A percentile compares a stretch with the other conserved stretches of the same genome.
Evolutionary conservation across 2,113 vertebrate species (phyloP).

Genomic region (Nothoprocta perdicaria): DNA sequence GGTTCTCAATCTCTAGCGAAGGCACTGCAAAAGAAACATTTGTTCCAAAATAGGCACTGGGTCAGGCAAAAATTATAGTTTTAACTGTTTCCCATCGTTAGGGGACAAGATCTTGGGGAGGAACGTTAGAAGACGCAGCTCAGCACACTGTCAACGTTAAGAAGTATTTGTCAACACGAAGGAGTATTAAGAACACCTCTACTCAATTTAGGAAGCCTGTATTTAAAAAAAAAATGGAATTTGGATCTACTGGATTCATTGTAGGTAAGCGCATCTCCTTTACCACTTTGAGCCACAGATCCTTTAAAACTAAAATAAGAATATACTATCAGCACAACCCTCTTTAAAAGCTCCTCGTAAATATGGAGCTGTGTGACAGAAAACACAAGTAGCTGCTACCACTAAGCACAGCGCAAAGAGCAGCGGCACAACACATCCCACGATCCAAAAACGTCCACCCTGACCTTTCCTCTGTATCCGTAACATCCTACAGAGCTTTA

Average conservation of each 20-base stretch:
- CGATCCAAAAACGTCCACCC: not conserved
- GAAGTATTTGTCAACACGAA: rapidly evolving
- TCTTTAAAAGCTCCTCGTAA: not conserved
- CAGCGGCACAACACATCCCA: not conserved
- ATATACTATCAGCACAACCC: not conserved
- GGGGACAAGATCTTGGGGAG: not conserved
- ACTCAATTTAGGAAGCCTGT: not conserved
- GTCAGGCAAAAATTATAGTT: not conserved
- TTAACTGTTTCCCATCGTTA: not conserved
- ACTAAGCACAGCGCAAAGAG: not conserved
- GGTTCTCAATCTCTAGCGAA: slow-evolving; percentile 64
- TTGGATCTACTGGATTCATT: not conserved
- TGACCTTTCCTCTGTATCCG: not conserved
- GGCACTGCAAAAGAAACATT: slow-evolving; percentile 54
- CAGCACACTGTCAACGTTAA: not conserved
- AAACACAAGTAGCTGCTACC: not conserved
- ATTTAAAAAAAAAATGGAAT: not conserved
- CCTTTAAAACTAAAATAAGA: not conserved
- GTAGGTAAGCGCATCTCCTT: not conserved
- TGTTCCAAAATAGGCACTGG: not conserved
- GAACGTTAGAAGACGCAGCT: not conserved
- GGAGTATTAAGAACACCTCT: rapidly evolving
- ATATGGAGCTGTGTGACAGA: rapidly evolving
- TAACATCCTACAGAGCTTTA: not conserved
- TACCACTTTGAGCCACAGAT: not conserved